Evolutionary conservation across 2,797 vertebrate genomes (phyloP).

Genomic region (Rhabdophis nuchalis): DNA sequence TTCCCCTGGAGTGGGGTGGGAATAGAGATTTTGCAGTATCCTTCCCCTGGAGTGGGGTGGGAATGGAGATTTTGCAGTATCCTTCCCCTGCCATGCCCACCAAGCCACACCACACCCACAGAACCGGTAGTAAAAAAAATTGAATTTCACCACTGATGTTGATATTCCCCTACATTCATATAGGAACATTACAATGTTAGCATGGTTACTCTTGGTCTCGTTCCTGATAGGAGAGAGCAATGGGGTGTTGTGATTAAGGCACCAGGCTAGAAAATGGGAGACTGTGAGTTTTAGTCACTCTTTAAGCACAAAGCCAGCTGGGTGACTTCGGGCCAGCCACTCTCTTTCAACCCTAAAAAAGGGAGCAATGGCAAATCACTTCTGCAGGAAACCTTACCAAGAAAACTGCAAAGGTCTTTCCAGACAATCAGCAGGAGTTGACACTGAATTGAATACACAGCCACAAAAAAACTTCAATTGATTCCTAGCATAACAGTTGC

Average conservation of each 20-base stretch:
- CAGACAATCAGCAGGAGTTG: neutral
- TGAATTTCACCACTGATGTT: no score
- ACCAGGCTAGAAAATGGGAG: neutral
- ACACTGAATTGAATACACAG: neutral
- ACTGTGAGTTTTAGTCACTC: neutral
- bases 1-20: no score
- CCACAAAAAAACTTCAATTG: neutral
- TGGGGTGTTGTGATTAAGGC: neutral
- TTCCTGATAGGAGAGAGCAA: neutral
- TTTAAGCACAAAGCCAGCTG: neutral
- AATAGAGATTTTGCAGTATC: no score
- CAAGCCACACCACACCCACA: no score
- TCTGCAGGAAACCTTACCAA: neutral
- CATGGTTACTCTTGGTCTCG: neutral
- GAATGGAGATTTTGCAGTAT: no score
- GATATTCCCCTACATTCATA: neutral
- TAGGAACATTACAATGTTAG: neutral
- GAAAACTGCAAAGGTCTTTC: neutral
- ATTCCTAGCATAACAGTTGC: neutral
- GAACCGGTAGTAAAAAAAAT: no score
- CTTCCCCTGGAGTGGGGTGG: no score
- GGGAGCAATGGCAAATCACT: neutral
- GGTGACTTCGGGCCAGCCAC: neutral
- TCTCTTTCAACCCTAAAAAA: neutral
- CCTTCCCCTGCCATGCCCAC: no score